Evolutionary conservation across 2,888 invertebrate genomes (phyloP).

Genomic region (Tetragonula carbonaria): DNA sequence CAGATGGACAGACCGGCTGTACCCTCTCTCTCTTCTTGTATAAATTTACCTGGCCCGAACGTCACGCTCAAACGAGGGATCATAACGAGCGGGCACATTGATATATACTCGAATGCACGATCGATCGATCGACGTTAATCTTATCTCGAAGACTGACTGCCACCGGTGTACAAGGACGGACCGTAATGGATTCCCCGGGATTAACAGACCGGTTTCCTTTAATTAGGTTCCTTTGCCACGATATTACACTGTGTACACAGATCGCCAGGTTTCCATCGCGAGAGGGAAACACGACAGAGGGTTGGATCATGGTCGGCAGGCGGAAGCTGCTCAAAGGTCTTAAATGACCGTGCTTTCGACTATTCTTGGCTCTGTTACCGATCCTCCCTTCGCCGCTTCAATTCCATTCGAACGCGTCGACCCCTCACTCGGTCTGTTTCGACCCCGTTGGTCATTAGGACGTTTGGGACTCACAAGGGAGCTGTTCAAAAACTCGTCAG

Average conservation of each 20-base stretch:
- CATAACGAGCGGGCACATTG: slow-evolving; percentile 12
- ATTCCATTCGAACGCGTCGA: too few species aligned
- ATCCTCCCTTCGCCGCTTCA: too few species aligned
- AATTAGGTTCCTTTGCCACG: slow-evolving; percentile 21
- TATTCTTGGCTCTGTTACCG: too few species aligned
- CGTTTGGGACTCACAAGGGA: too few species aligned
- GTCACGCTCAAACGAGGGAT: slow-evolving; percentile 4
- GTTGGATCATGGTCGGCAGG: too few species aligned
- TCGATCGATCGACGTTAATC: slow-evolving; percentile 19
- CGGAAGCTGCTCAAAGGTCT: too few species aligned
- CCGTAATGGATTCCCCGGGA: slow-evolving; percentile 8
- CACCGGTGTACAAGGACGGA: neutral
- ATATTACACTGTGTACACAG: neutral
- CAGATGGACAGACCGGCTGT: too few species aligned
- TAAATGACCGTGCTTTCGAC: too few species aligned
- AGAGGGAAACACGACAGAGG: too few species aligned
- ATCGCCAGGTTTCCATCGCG: neutral
- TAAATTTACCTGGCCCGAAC: slow-evolving; percentile 5
- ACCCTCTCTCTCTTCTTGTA: neutral
- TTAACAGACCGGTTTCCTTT: slow-evolving; percentile 29
- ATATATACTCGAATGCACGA: neutral
- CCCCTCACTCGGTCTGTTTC: too few species aligned
- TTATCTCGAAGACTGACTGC: slow-evolving; percentile 1
- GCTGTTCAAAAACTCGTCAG: too few species aligned
- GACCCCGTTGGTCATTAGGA: too few species aligned